Conservation (phyloP, 2,113 vertebrate genomes). For the Lasiurus borealis region DNA sequence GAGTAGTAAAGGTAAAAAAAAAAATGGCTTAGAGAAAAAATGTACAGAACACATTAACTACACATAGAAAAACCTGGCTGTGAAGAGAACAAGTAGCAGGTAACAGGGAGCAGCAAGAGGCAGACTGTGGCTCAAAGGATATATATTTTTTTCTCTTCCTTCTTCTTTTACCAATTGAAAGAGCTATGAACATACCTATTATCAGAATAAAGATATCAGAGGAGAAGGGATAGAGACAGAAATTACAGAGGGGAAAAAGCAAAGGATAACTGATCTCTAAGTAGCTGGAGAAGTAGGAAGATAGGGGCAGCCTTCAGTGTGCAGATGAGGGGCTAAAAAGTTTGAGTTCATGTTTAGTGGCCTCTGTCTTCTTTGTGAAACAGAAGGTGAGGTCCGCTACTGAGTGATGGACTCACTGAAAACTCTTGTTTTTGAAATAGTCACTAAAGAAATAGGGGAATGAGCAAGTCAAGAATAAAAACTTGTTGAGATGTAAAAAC, state of each 20-base stretch:
- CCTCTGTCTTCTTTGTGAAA: constrained; percentile 9
- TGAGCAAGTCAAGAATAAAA: constrained; percentile 10
- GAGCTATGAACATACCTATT: too few species aligned
- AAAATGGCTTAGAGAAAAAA: neutral
- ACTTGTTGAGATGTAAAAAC: neutral
- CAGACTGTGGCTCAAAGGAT: neutral
- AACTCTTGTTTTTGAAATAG: neutral
- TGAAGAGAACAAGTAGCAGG: constrained; percentile 17
- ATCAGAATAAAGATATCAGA: neutral
- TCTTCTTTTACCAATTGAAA: neutral
- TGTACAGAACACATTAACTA: constrained; percentile 5
- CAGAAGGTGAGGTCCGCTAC: neutral
- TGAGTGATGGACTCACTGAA: neutral
- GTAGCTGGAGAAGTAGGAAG: constrained; percentile 5
- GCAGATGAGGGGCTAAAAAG: neutral
- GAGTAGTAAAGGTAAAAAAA: neutral
- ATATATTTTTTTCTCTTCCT: neutral
- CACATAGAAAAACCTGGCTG: constrained; percentile 33
- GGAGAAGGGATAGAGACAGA: neutral
- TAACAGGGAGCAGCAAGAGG: neutral
- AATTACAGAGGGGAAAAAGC: neutral
- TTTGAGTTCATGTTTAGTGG: neutral
- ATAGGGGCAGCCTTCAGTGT: neutral
- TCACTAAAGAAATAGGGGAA: neutral
- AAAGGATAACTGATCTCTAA: neutral